Base-by-base conservation (phyloP, 2,797 vertebrate genomes). In the Falco naumanni region DNA sequence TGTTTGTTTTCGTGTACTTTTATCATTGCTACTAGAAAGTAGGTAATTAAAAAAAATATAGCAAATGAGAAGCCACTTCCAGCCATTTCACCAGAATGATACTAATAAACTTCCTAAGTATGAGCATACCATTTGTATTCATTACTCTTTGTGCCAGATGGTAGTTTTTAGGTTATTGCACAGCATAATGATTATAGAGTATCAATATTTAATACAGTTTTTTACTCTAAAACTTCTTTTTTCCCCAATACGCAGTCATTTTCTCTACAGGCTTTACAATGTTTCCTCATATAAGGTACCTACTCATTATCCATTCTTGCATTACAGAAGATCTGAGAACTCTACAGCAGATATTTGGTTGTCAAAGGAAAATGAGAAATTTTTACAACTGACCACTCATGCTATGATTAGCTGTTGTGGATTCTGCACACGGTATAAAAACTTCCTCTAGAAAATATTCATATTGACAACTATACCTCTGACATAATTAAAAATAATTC, bases 91-190 rank as follows among this genome's bases (percentile, higher is more conserved):
- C 28, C 48, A 90, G 45, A 75, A n/a, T 33, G 54, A 74, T 66
- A 82, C 22, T 25, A 74, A 86, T 81, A 93, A 76, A 72, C 26
- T 37, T 50, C 76, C 11, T 45, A 48, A 21, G 17, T 21, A 75
- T 16, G 15, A 80, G 60, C 20, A 24, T 33, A 51, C 18, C 2
- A 1, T 92, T 89, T 95, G 10, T 69, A 82, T 80, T 95, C 75
- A 69, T 84, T 90, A 72, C 69, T 90, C 37, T 87, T 77, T 68
- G 37, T 61, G 78, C 68, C 87, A 93, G 64, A 92, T 89, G 64
- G 65, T 45, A 80, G 51, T 4, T 87, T 92, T 74, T 51, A 85
- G 74, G 70, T 81, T 78, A 63, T 19, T 84, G 69, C 76, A 84
- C 57, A 83, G 48, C 37, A n/a, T 59, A 86, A 80, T 57, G 26